Base-by-base conservation (phyloP, 2,888 invertebrate genomes). In the Rutpela maculata region DNA sequence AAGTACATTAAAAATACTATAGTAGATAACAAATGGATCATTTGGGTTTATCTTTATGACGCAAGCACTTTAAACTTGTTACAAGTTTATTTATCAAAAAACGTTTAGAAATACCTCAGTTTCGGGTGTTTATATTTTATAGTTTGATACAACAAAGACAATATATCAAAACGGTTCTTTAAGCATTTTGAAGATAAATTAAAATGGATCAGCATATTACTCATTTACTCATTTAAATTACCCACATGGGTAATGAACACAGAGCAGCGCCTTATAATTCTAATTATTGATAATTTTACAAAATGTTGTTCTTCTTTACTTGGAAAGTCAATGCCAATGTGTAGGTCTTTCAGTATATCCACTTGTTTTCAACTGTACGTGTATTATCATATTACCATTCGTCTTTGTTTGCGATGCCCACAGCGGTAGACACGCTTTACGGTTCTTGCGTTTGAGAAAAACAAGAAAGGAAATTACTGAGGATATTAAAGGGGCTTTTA, bases 251-350 rank as follows among this genome's bases (percentile, higher is more conserved):
- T 50, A 50, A 50, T n/a, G 50, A 50, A 15, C 15, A 50, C 50
- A n/a, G 15, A 50, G 50, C 4, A 50, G 50, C 4, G 15, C 6
- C n/a, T 50, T 12, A 50, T n/a, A 50, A 50, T 50, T 43, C 43
- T 43, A 43, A 43, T 43, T 43, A 50, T 50, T 50, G 50, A 50
- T 15, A 59, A 59, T 57, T 19, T 57, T 59, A 19, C 19, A 59
- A 59, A 59, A 0, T 22, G 59, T 59, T 22, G 59, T 59, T 18
- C 22, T 60, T 71, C 71, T 71, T 17, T 71, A 71, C 60, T 71
- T 71, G 71, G 71, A 15, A n/a, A 71, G 19, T 50, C 71, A 71
- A 71, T 71, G 71, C 50, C 66, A 69, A 67, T 31, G 63, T 56
- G 55, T 73, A 62, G 50, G 43, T 66, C 71, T 71, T 57, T 11